Evolutionary conservation across 2,113 vertebrate species (phyloP).

Genomic region (Alligator sinensis): DNA sequence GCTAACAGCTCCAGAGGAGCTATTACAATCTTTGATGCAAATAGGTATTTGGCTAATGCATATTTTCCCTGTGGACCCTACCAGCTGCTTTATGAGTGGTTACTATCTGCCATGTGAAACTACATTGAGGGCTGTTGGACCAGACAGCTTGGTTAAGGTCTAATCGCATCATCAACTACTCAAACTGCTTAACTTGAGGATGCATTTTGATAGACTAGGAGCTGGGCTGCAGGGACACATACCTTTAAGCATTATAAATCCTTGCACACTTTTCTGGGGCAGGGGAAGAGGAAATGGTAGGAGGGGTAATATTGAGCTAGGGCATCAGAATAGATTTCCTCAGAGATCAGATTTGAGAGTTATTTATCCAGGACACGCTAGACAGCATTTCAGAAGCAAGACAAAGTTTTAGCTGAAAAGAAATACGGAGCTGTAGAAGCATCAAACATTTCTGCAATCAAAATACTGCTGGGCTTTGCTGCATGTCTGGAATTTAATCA

Average conservation of each 20-base stretch:
- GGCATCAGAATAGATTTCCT: rapidly evolving
- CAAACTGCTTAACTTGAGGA: not conserved
- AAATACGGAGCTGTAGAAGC: not conserved
- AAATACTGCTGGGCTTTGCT: not conserved
- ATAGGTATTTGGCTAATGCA: not conserved
- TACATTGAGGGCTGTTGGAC: not conserved
- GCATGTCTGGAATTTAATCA: rapidly evolving
- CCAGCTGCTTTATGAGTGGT: not conserved
- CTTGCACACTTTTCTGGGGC: not conserved
- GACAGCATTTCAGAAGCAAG: not conserved
- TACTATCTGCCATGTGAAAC: not conserved
- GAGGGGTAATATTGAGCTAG: not conserved
- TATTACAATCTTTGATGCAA: not conserved
- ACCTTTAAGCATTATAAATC: rapidly evolving
- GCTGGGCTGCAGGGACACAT: not conserved
- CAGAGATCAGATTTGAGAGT: not conserved
- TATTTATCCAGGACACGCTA: not conserved
- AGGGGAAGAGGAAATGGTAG: not conserved
- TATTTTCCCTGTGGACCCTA: not conserved
- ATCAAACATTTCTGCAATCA: not conserved
- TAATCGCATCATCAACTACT: not conserved
- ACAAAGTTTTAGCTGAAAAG: not conserved
- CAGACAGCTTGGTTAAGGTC: not conserved
- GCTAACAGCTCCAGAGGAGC: not conserved
- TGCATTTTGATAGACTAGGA: not conserved